Percentiles rank a stretch among this genome's conserved stretches.
phyloP scores from a whole-genome alignment of 2,888 invertebrate genomes.

The Conchocele bisecta region DNA sequence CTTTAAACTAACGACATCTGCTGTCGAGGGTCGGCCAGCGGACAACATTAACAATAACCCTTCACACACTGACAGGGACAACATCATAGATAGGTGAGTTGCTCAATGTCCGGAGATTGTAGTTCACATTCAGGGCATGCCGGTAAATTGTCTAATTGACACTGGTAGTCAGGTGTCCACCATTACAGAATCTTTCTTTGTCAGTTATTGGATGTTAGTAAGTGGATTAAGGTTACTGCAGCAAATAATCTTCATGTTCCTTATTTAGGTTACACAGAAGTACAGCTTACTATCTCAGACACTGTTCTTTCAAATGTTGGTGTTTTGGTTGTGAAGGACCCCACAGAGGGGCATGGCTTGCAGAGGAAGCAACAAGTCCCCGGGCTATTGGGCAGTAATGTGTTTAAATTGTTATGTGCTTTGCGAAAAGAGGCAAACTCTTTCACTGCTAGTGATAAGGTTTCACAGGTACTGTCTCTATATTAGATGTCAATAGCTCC shows the following conservation, averaged over 20 bases:
- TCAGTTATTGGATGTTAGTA: neutral
- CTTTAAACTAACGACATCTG: neutral
- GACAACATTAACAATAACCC: neutral
- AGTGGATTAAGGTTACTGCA: slow-evolving; percentile 3
- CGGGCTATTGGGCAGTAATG: slow-evolving; percentile 1
- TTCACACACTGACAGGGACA: neutral
- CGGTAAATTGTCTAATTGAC: neutral
- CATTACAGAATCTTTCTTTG: neutral
- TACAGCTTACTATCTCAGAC: neutral
- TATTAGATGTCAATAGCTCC: slow-evolving; percentile 1
- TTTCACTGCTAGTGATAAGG: neutral
- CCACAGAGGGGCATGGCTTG: neutral
- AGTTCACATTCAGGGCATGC: neutral
- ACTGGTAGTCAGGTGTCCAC: neutral
- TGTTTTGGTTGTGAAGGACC: neutral
- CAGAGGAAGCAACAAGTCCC: neutral
- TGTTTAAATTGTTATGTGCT: neutral
- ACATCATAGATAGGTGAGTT: neutral
- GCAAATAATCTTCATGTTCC: neutral
- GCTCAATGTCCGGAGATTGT: neutral
- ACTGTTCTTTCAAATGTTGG: neutral
- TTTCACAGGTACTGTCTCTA: neutral
- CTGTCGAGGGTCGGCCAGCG: slow-evolving; percentile 2
- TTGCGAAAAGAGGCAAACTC: too few relatives aligned
- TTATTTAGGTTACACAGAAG: neutral